These are phyloP conservation scores for Numenius arquata DNA, from an alignment of 2,113 vertebrate genomes.

Conservation along the genomic window DNA sequence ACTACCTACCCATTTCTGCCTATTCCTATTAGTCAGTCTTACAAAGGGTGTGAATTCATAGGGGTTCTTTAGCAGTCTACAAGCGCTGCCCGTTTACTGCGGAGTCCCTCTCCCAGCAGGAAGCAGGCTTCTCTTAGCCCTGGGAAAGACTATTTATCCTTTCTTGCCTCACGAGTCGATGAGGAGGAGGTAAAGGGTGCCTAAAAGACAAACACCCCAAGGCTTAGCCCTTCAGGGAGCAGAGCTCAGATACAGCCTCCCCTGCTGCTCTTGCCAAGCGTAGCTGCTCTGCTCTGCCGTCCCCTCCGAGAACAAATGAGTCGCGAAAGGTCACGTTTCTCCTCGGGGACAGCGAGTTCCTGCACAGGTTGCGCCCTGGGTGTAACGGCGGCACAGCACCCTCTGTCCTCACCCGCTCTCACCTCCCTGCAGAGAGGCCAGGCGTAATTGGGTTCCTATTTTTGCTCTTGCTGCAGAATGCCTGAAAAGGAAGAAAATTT, in stretches of 20 bases:
- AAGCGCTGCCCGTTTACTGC: background rate
- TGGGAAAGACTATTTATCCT: background rate
- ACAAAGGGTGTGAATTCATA: background rate
- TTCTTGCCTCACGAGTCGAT: background rate
- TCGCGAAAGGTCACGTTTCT: background rate
- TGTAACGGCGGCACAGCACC: background rate
- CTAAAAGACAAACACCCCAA: background rate
- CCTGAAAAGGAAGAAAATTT: constrained; percentile 38
- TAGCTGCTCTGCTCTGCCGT: background rate
- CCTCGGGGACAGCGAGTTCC: background rate
- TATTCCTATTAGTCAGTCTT: background rate
- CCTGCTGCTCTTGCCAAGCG: background rate
- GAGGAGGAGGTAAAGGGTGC: background rate
- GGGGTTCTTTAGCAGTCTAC: background rate
- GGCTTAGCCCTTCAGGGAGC: background rate
- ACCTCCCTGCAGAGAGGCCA: background rate
- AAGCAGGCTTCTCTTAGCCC: background rate
- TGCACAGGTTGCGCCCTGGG: background rate
- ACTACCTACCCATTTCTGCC: background rate
- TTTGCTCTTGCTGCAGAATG: background rate
- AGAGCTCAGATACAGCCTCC: background rate
- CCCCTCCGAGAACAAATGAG: background rate
- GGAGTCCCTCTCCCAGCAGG: background rate
- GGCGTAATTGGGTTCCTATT: constrained; percentile 7
- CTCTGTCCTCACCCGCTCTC: background rate